Evolutionary conservation across 2,113 vertebrate species (phyloP).

Genomic region (Lipotes vexillifer): DNA sequence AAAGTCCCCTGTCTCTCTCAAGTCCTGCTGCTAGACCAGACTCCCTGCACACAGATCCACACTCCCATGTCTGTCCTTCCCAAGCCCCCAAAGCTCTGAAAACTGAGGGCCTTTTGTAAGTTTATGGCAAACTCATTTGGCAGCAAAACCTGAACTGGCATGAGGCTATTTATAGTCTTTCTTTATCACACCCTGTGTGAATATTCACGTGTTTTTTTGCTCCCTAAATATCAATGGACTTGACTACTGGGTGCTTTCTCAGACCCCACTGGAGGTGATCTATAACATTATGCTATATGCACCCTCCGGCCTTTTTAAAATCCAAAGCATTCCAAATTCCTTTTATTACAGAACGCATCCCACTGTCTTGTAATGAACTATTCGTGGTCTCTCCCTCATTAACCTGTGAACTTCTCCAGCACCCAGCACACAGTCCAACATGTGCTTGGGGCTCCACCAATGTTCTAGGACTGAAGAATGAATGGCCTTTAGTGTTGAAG

Average conservation of each 20-base stretch:
- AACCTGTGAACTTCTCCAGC: not conserved
- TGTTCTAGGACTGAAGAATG: conserved; percentile 1
- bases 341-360: not conserved
- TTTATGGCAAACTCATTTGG: conserved; percentile 24
- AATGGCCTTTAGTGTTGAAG: not conserved
- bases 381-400: not conserved
- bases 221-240: not conserved
- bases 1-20: not conserved
- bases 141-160: not conserved
- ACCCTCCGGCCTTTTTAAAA: not conserved
- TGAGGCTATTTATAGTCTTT: conserved; percentile 6
- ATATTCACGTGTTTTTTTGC: conserved; percentile 17
- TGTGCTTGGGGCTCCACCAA: not conserved
- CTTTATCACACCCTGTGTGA: conserved; percentile 9
- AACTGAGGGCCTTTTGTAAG: conserved; percentile 23
- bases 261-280: not conserved
- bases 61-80: not conserved
- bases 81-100: not conserved
- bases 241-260: not conserved
- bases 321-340: not conserved
- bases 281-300: not conserved
- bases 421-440: not conserved
- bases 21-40: not conserved
- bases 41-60: not conserved
- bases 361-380: not conserved